Conservation (phyloP, 2,113 vertebrate species). For the Hippocampus abdominalis region DNA sequence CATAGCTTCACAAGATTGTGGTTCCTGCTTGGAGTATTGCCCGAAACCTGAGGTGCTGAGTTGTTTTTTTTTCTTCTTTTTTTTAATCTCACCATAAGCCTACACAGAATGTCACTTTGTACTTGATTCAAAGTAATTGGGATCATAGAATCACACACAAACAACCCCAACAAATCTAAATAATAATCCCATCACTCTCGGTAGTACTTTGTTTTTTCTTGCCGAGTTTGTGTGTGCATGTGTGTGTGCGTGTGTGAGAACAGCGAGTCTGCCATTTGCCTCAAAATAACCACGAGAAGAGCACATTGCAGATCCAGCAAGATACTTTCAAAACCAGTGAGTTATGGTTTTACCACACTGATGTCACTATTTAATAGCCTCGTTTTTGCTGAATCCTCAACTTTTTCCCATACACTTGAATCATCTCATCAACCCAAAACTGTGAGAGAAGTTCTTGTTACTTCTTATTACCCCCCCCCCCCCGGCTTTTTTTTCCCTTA, state of each 20-base stretch:
- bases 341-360: constrained; percentile 63
- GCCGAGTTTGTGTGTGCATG: not conserved
- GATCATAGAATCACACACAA: constrained; percentile 44
- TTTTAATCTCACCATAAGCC: constrained; percentile 15
- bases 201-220: constrained; percentile 26
- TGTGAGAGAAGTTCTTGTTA: constrained; percentile 19
- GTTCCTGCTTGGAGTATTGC: constrained; percentile 31
- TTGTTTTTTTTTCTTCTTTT: constrained; percentile 14
- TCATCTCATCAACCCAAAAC: constrained; percentile 37
- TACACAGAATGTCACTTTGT: not conserved
- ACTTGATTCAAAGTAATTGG: constrained; percentile 10
- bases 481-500: constrained; percentile 5
- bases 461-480: constrained; percentile 15
- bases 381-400: constrained; percentile 48
- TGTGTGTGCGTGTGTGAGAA: constrained; percentile 20
- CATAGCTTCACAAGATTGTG: constrained; percentile 33
- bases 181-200: not conserved
- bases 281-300: constrained; percentile 54
- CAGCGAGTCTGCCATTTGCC: constrained; percentile 51
- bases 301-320: constrained; percentile 32
- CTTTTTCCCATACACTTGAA: constrained; percentile 42
- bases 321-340: constrained; percentile 53
- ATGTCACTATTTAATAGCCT: constrained; percentile 63
- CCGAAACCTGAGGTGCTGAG: constrained; percentile 26
- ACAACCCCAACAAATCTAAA: constrained; percentile 15